Conservation (phyloP, 2,797 vertebrate genomes). For the Pelochelys cantorii region DNA sequence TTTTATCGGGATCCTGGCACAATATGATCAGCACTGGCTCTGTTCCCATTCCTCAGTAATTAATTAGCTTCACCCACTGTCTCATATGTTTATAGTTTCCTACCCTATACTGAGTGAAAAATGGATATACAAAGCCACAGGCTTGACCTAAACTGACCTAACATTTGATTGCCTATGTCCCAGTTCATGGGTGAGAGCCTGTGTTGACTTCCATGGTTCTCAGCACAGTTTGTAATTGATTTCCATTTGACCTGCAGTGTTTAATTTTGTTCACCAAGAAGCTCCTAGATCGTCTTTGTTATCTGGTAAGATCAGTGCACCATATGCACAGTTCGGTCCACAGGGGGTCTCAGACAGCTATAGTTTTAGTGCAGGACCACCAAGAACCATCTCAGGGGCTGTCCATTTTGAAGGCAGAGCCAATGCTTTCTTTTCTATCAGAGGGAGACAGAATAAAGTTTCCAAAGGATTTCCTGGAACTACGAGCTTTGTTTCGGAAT, state of each 20-base stretch:
- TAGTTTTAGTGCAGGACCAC: conserved; percentile 27
- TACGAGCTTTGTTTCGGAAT: background rate
- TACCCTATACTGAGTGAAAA: conserved; percentile 72
- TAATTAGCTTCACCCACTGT: conserved; percentile 64
- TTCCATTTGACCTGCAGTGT: conserved; percentile 65
- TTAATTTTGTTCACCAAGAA: conserved; percentile 45
- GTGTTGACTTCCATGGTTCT: conserved; percentile 56
- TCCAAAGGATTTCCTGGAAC: background rate
- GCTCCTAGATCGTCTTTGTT: conserved; percentile 29
- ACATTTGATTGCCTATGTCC: conserved; percentile 60
- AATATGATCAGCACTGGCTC: conserved; percentile 11
- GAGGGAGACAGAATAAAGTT: background rate
- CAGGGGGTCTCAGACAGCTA: background rate
- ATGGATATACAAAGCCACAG: conserved; percentile 58
- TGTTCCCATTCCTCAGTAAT: conserved; percentile 55
- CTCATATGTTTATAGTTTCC: conserved; percentile 69
- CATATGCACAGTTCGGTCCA: background rate
- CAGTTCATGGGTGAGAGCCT: conserved; percentile 37
- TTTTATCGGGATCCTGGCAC: conserved; percentile 30
- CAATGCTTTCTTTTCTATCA: background rate
- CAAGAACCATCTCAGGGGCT: background rate
- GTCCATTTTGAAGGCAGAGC: conserved; percentile 32
- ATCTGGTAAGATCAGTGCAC: conserved; percentile 34
- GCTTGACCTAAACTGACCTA: conserved; percentile 68
- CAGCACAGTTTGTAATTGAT: conserved; percentile 64